A percentile compares a stretch with the other conserved stretches of the same genome.
These are phyloP conservation scores for Lampris megalopsis DNA, from an alignment of 2,113 vertebrate species.

Conservation along the genomic window DNA sequence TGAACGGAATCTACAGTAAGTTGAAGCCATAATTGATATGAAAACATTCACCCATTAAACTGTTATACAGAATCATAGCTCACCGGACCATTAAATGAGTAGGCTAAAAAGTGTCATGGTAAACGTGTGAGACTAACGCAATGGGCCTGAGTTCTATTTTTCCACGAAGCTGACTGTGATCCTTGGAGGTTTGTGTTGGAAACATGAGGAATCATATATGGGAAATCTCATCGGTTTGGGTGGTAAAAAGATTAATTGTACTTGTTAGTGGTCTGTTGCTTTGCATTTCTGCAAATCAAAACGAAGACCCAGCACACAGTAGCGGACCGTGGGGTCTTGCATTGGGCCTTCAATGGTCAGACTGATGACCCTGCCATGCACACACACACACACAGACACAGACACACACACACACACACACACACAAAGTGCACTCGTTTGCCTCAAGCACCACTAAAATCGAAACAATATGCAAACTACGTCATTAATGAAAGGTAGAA, in stretches of 20 bases:
- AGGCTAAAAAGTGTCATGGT: not conserved
- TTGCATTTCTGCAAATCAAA: not conserved
- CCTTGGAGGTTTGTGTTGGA: not conserved
- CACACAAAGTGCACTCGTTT: too few species aligned
- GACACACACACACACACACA: not conserved
- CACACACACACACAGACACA: not conserved
- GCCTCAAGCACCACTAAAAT: too few species aligned
- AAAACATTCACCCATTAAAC: not conserved
- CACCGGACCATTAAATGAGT: not conserved
- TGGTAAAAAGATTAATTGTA: slow-evolving; percentile 25
- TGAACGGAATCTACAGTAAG: not conserved
- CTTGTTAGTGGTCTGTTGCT: slow-evolving; percentile 27
- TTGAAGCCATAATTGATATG: not conserved
- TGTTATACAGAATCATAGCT: not conserved
- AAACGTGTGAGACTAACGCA: not conserved
- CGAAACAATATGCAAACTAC: too few species aligned
- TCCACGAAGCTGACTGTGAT: not conserved
- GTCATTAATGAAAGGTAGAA: too few species aligned
- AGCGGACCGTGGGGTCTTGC: too few species aligned
- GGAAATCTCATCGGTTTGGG: slow-evolving; percentile 8
- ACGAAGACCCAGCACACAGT: too few species aligned
- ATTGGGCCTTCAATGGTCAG: too few species aligned
- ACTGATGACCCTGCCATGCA: not conserved
- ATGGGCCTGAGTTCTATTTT: not conserved
- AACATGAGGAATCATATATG: slow-evolving; percentile 16